Evolutionary conservation across 2,113 vertebrate species (phyloP).

Genomic region (Ibidorhyncha struthersii): DNA sequence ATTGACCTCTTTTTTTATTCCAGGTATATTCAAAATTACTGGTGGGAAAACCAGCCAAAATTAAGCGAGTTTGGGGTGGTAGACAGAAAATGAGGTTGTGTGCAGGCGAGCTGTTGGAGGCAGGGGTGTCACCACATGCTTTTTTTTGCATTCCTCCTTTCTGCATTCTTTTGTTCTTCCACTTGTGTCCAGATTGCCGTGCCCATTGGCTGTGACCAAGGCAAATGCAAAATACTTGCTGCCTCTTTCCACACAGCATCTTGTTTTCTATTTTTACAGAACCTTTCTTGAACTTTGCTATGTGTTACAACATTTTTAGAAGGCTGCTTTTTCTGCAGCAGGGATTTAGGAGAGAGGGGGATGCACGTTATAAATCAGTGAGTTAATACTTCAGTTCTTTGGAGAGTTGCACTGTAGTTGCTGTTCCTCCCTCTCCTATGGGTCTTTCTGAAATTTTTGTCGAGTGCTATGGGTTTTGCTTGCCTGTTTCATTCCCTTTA

Average conservation of each 20-base stretch:
- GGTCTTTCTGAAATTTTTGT: neutral
- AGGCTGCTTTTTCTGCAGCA: neutral
- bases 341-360: neutral
- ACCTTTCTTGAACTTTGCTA: neutral
- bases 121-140: neutral
- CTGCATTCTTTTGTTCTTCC: neutral
- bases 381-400: neutral
- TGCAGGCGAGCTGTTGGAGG: neutral
- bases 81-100: neutral
- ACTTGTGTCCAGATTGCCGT: accelerated
- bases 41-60: neutral
- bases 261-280: neutral
- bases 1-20: neutral
- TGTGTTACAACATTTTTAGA: neutral
- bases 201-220: neutral
- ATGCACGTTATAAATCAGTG: constrained; percentile 1
- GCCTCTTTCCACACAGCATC: neutral
- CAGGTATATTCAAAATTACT: neutral
- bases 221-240: neutral
- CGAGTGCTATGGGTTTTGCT: neutral
- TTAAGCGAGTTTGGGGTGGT: neutral
- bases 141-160: neutral
- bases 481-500: neutral
- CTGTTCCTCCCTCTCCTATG: neutral
- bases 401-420: neutral